Base-by-base conservation (phyloP, 2,888 invertebrate genomes). In the Eilema caniola region DNA sequence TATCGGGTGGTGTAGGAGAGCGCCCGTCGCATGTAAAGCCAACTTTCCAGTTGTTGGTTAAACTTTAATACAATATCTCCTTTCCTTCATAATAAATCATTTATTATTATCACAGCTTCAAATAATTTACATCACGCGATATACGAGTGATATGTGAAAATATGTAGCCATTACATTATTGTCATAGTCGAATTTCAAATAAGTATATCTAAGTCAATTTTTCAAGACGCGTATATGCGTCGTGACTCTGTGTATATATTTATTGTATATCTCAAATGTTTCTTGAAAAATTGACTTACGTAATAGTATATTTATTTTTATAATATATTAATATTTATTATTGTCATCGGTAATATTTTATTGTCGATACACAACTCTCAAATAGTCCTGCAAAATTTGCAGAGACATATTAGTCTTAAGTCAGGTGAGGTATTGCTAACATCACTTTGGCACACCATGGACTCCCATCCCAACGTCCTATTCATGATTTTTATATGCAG, bases 91-190 rank as follows among this genome's bases (percentile, higher is more conserved):
- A 85, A 88, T 88, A 89, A 86, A 86, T 69, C 69, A 76, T 88
- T 90, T 87, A 88, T 70, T 60, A 63, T 75, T 91, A 92, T 92
- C 91, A 92, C 91, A 92, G 91, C 89, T 89, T 88, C 85, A 89
- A 87, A 90, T 87, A 87, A 88, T 88, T 89, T 89, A 88, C 87
- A 84, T 89, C 91, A 90, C 92, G 78, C 88, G 88, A 86, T 84
- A 82, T 67, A 83, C 88, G 89, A 84, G 90, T 89, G 90, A 89
- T 87, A 86, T 89, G 90, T 90, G 88, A 90, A 89, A 89, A 89
- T 87, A 89, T 88, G 90, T 85, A 87, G 87, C 89, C 88, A 89
- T 66, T 86, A 84, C 78, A 76, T 77, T 66, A 70, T 62, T 80
- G 76, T 79, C 77, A 41, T 67, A 67, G 65, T 79, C 71, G 41